These are phyloP conservation scores for Onychostoma macrolepis DNA, from an alignment of 2,113 vertebrate species.

Conservation along the genomic window DNA sequence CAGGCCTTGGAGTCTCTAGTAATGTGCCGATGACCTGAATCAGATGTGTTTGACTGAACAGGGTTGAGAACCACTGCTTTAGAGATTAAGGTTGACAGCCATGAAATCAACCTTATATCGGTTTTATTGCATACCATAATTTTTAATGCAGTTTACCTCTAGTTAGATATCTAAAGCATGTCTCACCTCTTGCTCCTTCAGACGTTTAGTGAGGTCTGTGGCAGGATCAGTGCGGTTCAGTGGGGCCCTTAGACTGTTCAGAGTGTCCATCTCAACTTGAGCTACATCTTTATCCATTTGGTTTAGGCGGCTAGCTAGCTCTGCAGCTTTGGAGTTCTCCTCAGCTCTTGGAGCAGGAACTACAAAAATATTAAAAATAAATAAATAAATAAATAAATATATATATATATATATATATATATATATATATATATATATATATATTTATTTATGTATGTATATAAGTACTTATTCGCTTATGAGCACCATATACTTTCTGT, in stretches of 20 bases:
- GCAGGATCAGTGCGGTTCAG: slow-evolving; percentile 76
- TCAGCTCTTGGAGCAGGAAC: slow-evolving; percentile 62
- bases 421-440: too few relatives aligned
- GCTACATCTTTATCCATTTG: slow-evolving; percentile 76
- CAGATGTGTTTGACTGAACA: neutral
- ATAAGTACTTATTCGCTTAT: neutral
- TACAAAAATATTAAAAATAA: slow-evolving; percentile 43
- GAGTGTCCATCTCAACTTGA: slow-evolving; percentile 75
- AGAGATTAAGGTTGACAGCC: neutral
- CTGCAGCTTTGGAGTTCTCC: slow-evolving; percentile 73
- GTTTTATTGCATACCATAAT: neutral
- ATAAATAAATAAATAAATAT: too few relatives aligned
- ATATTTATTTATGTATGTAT: too few relatives aligned
- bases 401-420: too few relatives aligned
- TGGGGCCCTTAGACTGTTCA: slow-evolving; percentile 79
- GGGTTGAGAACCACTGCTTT: neutral
- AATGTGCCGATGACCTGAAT: neutral
- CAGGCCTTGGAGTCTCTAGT: neutral
- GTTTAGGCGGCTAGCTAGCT: slow-evolving; percentile 76
- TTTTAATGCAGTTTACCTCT: too few relatives aligned
- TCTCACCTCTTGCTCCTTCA: slow-evolving; percentile 84
- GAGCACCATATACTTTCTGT: neutral
- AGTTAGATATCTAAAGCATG: too few relatives aligned
- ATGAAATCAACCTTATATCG: neutral
- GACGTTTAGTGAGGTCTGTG: slow-evolving; percentile 79